Base-by-base conservation (phyloP, 1,140 invertebrate species). In the Lordiphosa mommai region DNA sequence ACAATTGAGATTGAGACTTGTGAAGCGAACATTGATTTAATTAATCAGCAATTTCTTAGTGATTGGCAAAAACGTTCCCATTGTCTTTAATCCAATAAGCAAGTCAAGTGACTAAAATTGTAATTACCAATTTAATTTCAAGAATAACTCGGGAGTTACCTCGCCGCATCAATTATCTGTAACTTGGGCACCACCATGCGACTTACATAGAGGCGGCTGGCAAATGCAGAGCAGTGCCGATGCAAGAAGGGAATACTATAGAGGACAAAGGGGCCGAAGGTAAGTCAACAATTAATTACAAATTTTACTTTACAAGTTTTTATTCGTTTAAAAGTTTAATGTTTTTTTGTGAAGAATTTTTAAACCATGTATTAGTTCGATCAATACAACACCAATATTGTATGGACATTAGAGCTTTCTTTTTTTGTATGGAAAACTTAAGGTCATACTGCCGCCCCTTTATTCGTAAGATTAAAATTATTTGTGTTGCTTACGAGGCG, bases 111-210 rank as follows among this genome's bases (percentile, higher is more conserved):
- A 37, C 38, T 57, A 34, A 33, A 36, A 33, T 20, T 27, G 17
- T 6, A 12, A 17, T 49, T 27, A 37, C 48, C 52, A 52, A 40
- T 50, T n/a, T 44, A 55, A 61, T 68, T 63, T 20, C 10, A 68
- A 86, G 77, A 72, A 82, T 65, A 74, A 72, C 66, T 82, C 82
- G 47, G 84, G 84, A 43, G 67, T 86, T 29, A 77, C 84, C 3
- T 86, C 87, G 43, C 87, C 87, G 7, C 87, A 87, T 71, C 87
- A 88, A 63, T 59, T 88, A 32, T 88, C 87, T 36, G 87, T 88
- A 51, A 88, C 87, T 46, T 88, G 87, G 87, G 87, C 87, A 36
- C 79, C 84, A 43, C 79, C 79, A 58, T 87, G 77, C 61, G 80
- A 87, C 37, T 66, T 65, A 61, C 64, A 65, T 76, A 85, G 57